Evolutionary conservation across 2,113 vertebrate species (phyloP), one percentile per base, ranked within the genome.

Genomic region (Peucedramus taeniatus): DNA sequence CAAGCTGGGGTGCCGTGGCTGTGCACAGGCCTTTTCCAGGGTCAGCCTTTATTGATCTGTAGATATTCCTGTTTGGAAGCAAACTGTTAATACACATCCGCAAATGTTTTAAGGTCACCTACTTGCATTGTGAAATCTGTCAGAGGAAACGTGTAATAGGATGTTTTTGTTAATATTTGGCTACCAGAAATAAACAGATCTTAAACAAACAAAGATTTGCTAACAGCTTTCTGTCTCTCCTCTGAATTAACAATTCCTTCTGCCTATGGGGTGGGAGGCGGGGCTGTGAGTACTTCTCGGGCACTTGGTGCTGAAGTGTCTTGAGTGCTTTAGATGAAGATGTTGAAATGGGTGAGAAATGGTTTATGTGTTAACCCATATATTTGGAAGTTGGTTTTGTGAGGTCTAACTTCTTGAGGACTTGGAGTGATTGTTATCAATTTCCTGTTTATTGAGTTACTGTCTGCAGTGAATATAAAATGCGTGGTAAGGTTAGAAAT

Each of bases 161-260:
- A 93, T 70, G 71, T 95, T 93, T 97, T 96, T 92, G 90, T 95
- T 96, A 96, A 92, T 97, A 90, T 96, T 96, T 96, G 94, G 94
- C 88, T 83, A 93, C 91, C 70, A 78, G 76, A 95, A 96, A 92
- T 96, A 95, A 95, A 96, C 83, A 69, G 63, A 60, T 94, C 83
- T 70, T 96, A 88, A 91, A 81, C 93, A 95, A 95, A 96, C 93
- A 96, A 68, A 92, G 64, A 60, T 94, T 90, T 95, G 79, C 85
- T 94, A 94, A 93, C 76, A 86, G 90, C 92, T 93, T 91, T 96
- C 90, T 81, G 88, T 92, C 51, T 94, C 70, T 94, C 83, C 79
- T 86, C 75, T 93, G 94, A 93, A 94, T 93, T 83, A 94, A 90
- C 83, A 90, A 93, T 95, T 96, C 44, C 61, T 80, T 74, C 59